Percentiles rank a stretch among this genome's conserved stretches.
These are phyloP conservation scores for Hephaestus fuliginosus DNA, from an alignment of 2,797 vertebrate species.

Conservation along the genomic window DNA sequence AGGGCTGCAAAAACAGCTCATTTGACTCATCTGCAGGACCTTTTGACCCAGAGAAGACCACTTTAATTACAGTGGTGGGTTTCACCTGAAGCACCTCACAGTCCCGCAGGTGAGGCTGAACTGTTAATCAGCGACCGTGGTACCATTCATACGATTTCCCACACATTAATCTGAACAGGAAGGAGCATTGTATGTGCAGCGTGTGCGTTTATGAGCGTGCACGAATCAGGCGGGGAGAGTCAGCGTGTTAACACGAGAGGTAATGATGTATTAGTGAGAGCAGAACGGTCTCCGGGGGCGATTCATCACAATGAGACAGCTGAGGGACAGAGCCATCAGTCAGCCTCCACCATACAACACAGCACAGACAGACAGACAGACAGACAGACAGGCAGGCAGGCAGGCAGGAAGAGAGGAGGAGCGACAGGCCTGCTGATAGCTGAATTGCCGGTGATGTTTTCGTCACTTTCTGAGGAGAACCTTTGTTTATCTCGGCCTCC, in stretches of 20 bases:
- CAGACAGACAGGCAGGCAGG: background rate
- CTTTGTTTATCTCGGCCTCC: background rate
- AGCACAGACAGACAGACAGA: background rate
- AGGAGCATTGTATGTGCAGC: background rate
- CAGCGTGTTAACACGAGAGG: conserved; percentile 4
- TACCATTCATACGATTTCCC: background rate
- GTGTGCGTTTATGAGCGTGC: conserved; percentile 3
- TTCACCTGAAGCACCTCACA: background rate
- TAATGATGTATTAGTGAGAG: conserved; percentile 72
- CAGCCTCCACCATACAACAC: conserved; percentile 29
- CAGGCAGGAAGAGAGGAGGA: background rate
- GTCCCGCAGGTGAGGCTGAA: background rate
- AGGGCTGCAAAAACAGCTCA: too few species aligned
- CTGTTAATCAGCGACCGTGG: background rate
- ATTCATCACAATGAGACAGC: conserved; percentile 68
- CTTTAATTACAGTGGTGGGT: rapidly evolving
- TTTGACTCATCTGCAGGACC: background rate
- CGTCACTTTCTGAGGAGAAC: background rate
- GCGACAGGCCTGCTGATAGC: background rate
- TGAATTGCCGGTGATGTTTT: background rate
- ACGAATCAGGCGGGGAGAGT: background rate
- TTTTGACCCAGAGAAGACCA: background rate
- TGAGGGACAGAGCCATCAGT: conserved; percentile 64
- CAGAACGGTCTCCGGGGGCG: conserved; percentile 23
- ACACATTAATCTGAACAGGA: background rate